Evolutionary conservation across 2,113 vertebrate genomes (phyloP).

Genomic region (Microcebus murinus): DNA sequence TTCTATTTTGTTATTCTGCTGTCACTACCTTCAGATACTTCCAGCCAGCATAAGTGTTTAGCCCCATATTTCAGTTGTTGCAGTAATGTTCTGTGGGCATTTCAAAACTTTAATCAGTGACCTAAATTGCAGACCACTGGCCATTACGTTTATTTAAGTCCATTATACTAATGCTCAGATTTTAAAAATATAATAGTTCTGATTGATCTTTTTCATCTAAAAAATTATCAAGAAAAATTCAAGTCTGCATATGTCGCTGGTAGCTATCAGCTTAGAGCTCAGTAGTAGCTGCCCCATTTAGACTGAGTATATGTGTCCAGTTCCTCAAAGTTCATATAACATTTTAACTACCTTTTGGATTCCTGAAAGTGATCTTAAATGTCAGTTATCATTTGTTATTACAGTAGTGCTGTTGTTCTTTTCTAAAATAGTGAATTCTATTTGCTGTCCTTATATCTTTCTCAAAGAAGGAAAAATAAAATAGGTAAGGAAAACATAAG

Average conservation of each 20-base stretch:
- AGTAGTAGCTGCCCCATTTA: background rate
- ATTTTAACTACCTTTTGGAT: background rate
- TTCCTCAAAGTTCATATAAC: background rate
- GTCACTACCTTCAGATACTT: background rate
- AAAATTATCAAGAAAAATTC: background rate
- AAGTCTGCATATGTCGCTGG: background rate
- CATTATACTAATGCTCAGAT: background rate
- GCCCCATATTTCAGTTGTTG: rapidly evolving
- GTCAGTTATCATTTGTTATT: background rate
- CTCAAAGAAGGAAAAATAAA: background rate
- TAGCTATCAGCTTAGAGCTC: background rate
- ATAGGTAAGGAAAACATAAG: background rate
- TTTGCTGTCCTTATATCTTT: background rate
- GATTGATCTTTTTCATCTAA: background rate
- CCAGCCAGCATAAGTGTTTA: background rate
- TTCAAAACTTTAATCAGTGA: background rate
- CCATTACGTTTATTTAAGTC: background rate
- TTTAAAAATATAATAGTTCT: background rate
- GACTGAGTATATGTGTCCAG: rapidly evolving
- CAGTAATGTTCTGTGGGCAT: rapidly evolving
- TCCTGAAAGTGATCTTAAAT: background rate
- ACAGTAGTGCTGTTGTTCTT: background rate
- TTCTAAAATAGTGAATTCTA: background rate
- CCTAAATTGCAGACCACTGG: background rate
- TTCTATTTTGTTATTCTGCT: background rate